Conservation (phyloP, 2,113 vertebrate genomes). For the Peucedramus taeniatus region DNA sequence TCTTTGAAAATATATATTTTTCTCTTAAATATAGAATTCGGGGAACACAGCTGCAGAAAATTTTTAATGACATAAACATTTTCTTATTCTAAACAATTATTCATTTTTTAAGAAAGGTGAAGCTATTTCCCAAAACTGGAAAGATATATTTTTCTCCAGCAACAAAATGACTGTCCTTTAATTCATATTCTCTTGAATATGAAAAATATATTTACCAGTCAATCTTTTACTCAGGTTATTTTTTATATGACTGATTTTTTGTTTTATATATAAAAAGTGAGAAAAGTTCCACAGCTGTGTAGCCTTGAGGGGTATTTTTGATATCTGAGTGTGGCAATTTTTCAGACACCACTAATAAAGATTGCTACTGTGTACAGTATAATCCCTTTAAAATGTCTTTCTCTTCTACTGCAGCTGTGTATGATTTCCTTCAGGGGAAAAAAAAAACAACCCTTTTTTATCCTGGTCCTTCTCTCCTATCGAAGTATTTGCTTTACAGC, state of each 20-base stretch:
- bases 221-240: neutral
- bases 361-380: neutral
- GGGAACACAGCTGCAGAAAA: neutral
- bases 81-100: neutral
- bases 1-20: too few relatives aligned
- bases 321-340: neutral
- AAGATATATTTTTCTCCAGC: neutral
- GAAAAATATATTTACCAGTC: neutral
- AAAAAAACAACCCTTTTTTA: neutral
- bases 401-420: neutral
- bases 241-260: neutral
- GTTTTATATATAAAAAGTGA: neutral
- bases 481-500: conserved; percentile 16
- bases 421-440: neutral
- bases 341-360: neutral
- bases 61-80: fast-evolving
- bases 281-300: neutral
- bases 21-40: neutral
- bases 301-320: neutral
- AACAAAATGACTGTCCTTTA: neutral
- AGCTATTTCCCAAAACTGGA: neutral
- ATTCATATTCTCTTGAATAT: neutral
- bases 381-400: neutral
- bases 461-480: neutral
- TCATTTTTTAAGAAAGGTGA: neutral